Conservation (phyloP, 2,797 vertebrate species). For the Taenioides sp. region DNA sequence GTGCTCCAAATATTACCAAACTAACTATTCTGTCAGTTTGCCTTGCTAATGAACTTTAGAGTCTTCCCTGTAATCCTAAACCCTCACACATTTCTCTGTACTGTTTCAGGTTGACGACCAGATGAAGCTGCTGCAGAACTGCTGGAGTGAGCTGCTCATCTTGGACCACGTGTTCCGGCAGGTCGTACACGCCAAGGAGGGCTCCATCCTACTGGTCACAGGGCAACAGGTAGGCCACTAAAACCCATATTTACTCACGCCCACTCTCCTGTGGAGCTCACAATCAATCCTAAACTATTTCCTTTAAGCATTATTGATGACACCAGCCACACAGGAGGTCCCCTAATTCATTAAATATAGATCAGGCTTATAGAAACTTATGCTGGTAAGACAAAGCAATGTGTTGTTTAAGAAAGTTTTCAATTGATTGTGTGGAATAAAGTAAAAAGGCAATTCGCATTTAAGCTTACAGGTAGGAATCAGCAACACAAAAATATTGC, state of each 20-base stretch:
- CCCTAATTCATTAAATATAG: conserved; percentile 70
- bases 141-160: conserved; percentile 98
- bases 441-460: conserved; percentile 8
- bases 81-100: conserved; percentile 36
- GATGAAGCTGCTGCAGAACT: conserved; percentile 99
- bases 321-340: conserved; percentile 35
- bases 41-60: background rate
- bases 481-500: conserved; percentile 39
- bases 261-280: conserved; percentile 18
- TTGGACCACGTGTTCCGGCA: conserved; percentile 97
- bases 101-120: conserved; percentile 92
- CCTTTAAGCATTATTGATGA: conserved; percentile 69
- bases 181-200: conserved; percentile 95
- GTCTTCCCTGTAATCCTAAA: background rate
- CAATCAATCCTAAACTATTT: conserved; percentile 47
- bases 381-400: conserved; percentile 52
- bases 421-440: conserved; percentile 34
- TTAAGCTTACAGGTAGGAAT: conserved; percentile 1
- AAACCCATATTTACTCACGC: background rate
- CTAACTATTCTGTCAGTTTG: background rate
- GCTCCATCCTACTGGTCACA: conserved; percentile 94
- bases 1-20: background rate
- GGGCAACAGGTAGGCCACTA: conserved; percentile 90
- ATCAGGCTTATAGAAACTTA: conserved; percentile 67
- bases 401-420: conserved; percentile 60